Base-by-base conservation (phyloP, 2,888 invertebrate species). In the Pseudolycoriella hygida region DNA sequence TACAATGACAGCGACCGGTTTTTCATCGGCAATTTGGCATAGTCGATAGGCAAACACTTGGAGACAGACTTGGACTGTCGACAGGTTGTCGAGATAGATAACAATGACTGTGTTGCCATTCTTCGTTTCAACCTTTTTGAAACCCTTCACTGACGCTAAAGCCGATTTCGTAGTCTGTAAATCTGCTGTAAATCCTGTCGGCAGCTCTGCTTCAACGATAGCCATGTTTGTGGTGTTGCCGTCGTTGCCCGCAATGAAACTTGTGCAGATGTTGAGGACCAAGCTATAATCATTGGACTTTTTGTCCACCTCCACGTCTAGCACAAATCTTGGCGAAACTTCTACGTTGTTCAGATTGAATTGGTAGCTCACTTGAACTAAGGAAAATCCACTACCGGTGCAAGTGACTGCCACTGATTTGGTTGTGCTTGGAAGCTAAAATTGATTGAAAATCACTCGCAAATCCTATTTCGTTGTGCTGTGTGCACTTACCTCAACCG, bases 101-200 rank as follows among this genome's bases (percentile, higher is more conserved):
- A 80, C 67, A 10, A 83, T 71, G 61, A 71, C 62, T 37, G 60
- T 60, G 62, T 79, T 74, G 2, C 71, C 72, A 48, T 80, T 72
- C 56, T 72, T 74, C 1, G 78, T 77, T 60, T 83, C 80, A 4
- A 80, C 75, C 25, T 8, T 25, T 49, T 77, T 71, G 57, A 61
- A 62, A 2, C 64, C 60, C 40, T 55, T 58, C 54, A 73, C 71
- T 51, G 69, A 67, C n/a, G 51, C 46, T 42, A 55, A 51, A 39
- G 77, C 63, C 4, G 8, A 8, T 4, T 78, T 80, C 25, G 88
- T 66, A 0, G 78, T 80, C 54, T 80, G 78, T 51, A 76, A 66
- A 54, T 90, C 87, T 0, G 86, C 83, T 1, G 83, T 75, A 60
- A 83, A 94, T 12, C 94, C 93, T 1, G 90, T 90, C 0, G 92